phyloP scores from a whole-genome alignment of 2,113 vertebrate species.

The Vidua macroura region DNA sequence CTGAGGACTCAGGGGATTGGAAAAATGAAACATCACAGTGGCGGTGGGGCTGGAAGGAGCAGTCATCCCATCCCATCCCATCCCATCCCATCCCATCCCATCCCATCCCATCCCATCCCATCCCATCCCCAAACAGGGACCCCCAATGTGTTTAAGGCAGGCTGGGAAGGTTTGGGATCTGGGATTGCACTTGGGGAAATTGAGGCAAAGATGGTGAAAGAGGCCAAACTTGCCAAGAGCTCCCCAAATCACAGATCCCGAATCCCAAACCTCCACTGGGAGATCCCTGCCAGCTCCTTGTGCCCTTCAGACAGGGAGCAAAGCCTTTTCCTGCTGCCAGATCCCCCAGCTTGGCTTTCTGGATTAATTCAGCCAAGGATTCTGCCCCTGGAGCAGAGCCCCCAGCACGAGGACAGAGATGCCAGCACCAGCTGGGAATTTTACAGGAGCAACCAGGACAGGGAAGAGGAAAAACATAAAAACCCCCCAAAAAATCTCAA shows the following conservation, averaged over 20 bases:
- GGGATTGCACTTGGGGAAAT: not conserved
- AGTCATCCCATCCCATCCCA: not conserved
- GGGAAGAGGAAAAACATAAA: not conserved
- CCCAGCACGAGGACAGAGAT: fast-evolving
- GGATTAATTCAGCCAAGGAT: not conserved
- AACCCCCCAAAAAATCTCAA: not conserved
- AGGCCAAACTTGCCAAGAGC: not conserved
- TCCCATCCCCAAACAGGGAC: not conserved
- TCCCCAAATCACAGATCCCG: not conserved
- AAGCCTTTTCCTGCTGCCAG: not conserved
- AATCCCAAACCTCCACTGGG: not conserved
- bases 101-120: not conserved
- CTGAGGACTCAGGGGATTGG: fast-evolving
- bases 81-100: not conserved
- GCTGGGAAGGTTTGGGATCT: not conserved
- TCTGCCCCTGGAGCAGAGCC: not conserved
- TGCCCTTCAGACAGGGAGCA: not conserved
- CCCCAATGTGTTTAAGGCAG: not conserved
- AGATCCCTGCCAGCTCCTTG: not conserved
- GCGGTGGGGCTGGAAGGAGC: not conserved
- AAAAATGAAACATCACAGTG: not conserved
- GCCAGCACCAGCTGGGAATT: not conserved
- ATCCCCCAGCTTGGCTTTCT: not conserved
- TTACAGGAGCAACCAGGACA: not conserved
- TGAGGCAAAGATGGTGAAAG: not conserved